Conservation (phyloP, 2,888 invertebrate genomes). For the Chloroclysta siterata region DNA sequence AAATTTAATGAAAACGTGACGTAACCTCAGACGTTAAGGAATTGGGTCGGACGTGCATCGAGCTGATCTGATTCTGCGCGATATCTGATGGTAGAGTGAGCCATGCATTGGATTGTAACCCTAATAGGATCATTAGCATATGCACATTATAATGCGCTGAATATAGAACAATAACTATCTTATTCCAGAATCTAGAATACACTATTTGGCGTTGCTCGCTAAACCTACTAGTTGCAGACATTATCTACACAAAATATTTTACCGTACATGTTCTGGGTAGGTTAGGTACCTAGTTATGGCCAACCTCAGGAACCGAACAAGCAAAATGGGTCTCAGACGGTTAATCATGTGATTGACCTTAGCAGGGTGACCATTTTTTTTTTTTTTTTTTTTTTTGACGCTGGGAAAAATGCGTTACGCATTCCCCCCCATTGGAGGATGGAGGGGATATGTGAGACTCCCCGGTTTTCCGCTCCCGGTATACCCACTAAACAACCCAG, state of each 20-base stretch:
- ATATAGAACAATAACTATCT: background rate
- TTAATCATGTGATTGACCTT: no score
- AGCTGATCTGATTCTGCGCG: constrained; percentile 23
- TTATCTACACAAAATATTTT: no score
- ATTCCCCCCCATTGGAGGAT: no score
- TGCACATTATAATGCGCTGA: background rate
- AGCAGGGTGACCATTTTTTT: background rate
- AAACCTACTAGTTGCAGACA: background rate
- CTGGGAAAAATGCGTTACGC: no score
- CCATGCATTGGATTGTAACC: constrained; percentile 1
- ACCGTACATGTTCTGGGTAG: no score
- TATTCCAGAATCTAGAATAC: background rate
- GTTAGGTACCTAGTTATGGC: no score
- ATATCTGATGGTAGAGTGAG: constrained; percentile 1
- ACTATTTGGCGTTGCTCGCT: background rate
- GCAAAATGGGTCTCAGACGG: no score
- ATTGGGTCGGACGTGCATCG: constrained; percentile 55
- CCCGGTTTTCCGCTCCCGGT: no score
- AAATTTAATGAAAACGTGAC: constrained; percentile 49
- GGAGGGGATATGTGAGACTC: no score
- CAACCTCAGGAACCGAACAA: no score
- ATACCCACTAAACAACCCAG: no score
- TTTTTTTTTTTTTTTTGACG: no score
- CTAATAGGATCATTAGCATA: constrained; percentile 8
- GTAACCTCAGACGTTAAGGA: constrained; percentile 50